Base-by-base conservation (phyloP, 2,797 vertebrate genomes). In the Anomalospiza imberbis region DNA sequence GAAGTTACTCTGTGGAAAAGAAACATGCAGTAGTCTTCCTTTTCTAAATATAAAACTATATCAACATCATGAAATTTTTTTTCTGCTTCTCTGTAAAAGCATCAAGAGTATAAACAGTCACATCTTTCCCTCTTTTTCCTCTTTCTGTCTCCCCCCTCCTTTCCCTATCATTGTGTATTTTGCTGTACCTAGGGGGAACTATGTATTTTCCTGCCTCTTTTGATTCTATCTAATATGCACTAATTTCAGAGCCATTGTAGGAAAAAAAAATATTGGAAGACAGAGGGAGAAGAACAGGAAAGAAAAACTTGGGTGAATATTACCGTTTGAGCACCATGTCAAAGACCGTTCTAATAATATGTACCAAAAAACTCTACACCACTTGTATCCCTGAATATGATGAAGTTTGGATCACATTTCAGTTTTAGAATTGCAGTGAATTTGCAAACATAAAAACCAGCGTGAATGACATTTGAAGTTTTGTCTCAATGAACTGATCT, bases 1-100 rank as follows among this genome's bases (percentile, higher is more conserved):
- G 38, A 82, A 98, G 96, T 97, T 95, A 91, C 94, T 88, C 93
- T 96, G 94, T 97, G 96, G 85, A 97, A 89, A 42, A 53, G 65
- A 75, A 53, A 84, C 31, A 29, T 74, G 4, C 12, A 1, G 67
- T 77, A 67, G 93, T 97, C 88, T 77, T 87, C 77, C 95, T 97
- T 96, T 95, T 95, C 90, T 97, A 91, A 98, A 97, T 45, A 97
- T n/a, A 93, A 85, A 95, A 95, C 87, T 93, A 72, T 92, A 76
- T 84, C 89, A 97, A 97, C 97, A 92, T 92, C 60, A 96, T 96
- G 92, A 97, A 91, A 96, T 66, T 95, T 91, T 88, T 88, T 93
- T 82, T 96, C 82, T 96, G 67, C 78, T 87, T 94, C 50, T 94
- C 75, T 96, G 96, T 97, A 97, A 92, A 78, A 89, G 85, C 86